Evolutionary conservation across 2,888 invertebrate species (phyloP), one percentile per base, ranked within the genome.

Genomic region (Torymus texanus): DNA sequence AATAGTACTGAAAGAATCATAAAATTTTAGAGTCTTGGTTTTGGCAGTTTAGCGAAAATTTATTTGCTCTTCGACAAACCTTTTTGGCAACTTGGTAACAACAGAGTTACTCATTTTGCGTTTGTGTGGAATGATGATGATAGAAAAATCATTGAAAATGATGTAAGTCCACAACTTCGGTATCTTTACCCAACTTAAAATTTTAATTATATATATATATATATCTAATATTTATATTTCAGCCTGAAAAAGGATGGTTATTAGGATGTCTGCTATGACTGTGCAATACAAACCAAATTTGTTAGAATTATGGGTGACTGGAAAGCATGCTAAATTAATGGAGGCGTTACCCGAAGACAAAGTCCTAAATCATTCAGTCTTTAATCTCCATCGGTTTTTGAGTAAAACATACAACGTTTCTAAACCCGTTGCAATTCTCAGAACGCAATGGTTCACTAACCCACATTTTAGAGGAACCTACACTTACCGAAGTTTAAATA

Each of bases 391-490:
- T 50, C 91, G 90, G 82, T 93, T 93, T 86, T 85, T 93, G 0
- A 92, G 92, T 4, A 85, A 88, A 24, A 82, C 85, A 55, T 93
- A 91, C 79, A 88, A 91, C 29, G 90, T 94, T 50, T 90, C 92
- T 1, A 83, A 89, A 55, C 92, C 93, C 10, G 91, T 90, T 56
- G 88, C 88, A 66, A 86, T 93, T 81, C 81, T 91, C 24, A 95
- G 95, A 83, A 93, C 95, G 0, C 91, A 90, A 0, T 96, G 96
- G 96, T 91, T 91, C 79, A 91, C 91, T 0, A 94, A 95, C 89
- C 92, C 93, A 0, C 93, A 92, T 87, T 94, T 94, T 1, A 91
- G 92, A 58, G 96, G 97, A 4, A 93, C 94, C 0, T 96, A 96
- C 87, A 92, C 93, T 1, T 94, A 91, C 87, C 91, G 92, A 82